Evolutionary conservation across 1,140 invertebrate species (phyloP).

Genomic region (Asbolus verrucosus): DNA sequence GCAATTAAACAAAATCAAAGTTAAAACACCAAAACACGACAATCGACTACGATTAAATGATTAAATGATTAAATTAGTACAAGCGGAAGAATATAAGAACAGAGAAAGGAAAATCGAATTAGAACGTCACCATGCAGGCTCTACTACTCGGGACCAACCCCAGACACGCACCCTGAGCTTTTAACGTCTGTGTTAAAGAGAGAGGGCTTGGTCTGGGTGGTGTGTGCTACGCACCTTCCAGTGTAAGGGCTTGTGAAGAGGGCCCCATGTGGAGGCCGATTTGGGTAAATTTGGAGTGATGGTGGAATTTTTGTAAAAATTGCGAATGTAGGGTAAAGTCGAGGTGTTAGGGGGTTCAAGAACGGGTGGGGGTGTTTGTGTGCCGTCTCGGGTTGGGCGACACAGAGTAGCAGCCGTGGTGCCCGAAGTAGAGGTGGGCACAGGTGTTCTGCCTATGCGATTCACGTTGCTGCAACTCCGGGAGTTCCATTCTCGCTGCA

Average conservation of each 20-base stretch:
- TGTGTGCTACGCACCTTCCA: constrained; percentile 74
- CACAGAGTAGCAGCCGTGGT: constrained; percentile 65
- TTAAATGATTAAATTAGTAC: constrained; percentile 15
- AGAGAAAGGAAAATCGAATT: constrained; percentile 18
- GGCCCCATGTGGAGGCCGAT: constrained; percentile 75
- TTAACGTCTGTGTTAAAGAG: not conserved
- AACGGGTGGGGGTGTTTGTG: constrained; percentile 58
- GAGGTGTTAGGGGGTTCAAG: constrained; percentile 64
- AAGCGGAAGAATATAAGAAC: constrained; percentile 11
- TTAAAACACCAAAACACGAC: not conserved
- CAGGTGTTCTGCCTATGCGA: constrained; percentile 61
- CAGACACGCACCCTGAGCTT: not conserved
- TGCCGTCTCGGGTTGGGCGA: constrained; percentile 55
- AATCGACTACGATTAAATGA: not conserved
- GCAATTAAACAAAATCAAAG: constrained; percentile 62
- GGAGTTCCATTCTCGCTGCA: constrained; percentile 66
- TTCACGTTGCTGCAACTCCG: constrained; percentile 65
- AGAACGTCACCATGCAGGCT: constrained; percentile 29
- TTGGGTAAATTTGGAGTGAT: constrained; percentile 73
- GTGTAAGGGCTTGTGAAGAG: constrained; percentile 75
- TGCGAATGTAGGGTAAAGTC: constrained; percentile 71
- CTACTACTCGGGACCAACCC: constrained; percentile 5
- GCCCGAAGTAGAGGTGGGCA: constrained; percentile 63
- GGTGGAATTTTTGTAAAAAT: constrained; percentile 67
- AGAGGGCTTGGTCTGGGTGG: constrained; percentile 31